These are phyloP conservation scores for Platypus cylindrus DNA, from an alignment of 2,888 invertebrate species.

Conservation along the genomic window DNA sequence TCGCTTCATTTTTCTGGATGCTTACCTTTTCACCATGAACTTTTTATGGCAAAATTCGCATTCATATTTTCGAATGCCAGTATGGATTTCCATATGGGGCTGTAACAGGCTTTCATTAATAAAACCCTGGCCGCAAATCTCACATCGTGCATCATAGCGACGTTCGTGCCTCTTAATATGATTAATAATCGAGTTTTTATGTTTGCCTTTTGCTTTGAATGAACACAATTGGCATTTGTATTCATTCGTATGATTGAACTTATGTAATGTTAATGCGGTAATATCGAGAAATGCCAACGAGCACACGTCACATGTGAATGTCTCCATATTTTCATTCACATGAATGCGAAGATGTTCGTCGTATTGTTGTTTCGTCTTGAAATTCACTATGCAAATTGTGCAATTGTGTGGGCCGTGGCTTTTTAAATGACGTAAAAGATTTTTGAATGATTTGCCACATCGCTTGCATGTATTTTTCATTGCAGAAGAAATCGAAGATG, in stretches of 20 bases:
- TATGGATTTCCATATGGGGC: slow-evolving; percentile 26
- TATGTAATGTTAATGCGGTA: slow-evolving; percentile 19
- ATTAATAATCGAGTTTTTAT: slow-evolving; percentile 10
- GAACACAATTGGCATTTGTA: slow-evolving; percentile 18
- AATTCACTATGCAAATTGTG: slow-evolving; percentile 11
- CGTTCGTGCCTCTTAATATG: slow-evolving; percentile 18
- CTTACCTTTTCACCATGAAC: slow-evolving; percentile 21
- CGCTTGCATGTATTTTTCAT: too few species aligned
- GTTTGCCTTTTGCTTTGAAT: slow-evolving; percentile 10
- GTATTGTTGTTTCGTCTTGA: slow-evolving; percentile 13
- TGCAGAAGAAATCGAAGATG: too few species aligned
- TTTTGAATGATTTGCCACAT: slow-evolving; percentile 12
- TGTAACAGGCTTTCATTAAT: slow-evolving; percentile 16
- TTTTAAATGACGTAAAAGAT: slow-evolving; percentile 11
- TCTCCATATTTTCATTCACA: slow-evolving; percentile 9
- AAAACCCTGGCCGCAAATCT: slow-evolving; percentile 24
- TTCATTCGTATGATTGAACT: slow-evolving; percentile 15
- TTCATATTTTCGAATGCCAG: slow-evolving; percentile 24
- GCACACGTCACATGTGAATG: slow-evolving; percentile 20
- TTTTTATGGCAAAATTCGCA: slow-evolving; percentile 28
- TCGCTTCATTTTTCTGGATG: too few species aligned
- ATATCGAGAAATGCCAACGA: slow-evolving; percentile 17
- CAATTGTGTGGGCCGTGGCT: slow-evolving; percentile 14
- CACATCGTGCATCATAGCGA: slow-evolving; percentile 17
- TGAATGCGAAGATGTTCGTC: slow-evolving; percentile 17